Conservation (phyloP, 2,797 vertebrate species). For the Artibeus lituratus region DNA sequence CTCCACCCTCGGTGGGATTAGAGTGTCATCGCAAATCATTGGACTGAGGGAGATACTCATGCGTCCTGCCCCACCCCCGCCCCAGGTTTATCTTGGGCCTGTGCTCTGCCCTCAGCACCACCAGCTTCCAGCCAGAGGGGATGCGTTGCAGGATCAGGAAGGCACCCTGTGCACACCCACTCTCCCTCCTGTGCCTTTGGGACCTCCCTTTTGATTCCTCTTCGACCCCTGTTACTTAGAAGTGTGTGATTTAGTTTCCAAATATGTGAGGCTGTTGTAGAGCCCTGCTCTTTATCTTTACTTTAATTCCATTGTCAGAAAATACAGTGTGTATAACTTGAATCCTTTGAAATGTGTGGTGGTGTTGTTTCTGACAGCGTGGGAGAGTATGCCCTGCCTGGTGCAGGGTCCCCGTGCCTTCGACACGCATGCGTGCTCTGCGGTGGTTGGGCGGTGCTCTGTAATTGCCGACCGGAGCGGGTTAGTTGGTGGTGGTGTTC, state of each 20-base stretch:
- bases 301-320: neutral
- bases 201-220: neutral
- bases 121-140: neutral
- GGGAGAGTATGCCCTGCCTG: neutral
- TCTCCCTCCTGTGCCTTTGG: neutral
- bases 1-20: neutral
- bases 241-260: neutral
- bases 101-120: rapidly evolving
- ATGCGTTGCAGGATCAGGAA: neutral
- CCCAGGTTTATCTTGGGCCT: neutral
- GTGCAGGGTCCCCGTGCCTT: neutral
- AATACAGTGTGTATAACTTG: neutral
- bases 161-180: rapidly evolving
- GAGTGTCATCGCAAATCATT: neutral
- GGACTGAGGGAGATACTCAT: neutral
- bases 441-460: neutral
- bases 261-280: neutral
- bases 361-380: neutral
- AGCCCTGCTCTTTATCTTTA: neutral
- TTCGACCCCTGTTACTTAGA: neutral
- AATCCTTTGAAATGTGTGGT: neutral
- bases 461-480: neutral
- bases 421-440: neutral
- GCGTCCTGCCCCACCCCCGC: neutral
- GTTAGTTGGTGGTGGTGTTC: neutral